Conservation (phyloP, 2,888 invertebrate species). For the Platycheirus albimanus region DNA sequence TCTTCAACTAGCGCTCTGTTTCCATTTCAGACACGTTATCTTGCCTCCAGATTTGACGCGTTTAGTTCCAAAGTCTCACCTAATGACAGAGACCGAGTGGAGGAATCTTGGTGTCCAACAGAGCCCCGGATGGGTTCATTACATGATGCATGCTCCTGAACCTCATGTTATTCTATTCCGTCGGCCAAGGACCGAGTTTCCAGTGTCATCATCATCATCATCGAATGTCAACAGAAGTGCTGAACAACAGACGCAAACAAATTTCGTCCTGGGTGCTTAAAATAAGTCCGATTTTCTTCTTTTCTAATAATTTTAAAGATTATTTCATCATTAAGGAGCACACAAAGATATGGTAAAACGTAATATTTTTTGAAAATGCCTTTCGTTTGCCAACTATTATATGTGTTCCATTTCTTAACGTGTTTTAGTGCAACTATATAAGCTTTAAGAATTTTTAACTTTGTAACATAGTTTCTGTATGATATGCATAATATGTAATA, state of each 20-base stretch:
- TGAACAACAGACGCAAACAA: slow-evolving; percentile 64
- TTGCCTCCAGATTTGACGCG: slow-evolving; percentile 93
- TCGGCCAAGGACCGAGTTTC: slow-evolving; percentile 82
- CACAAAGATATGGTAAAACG: neutral
- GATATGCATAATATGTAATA: no score
- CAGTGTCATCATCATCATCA: slow-evolving; percentile 23
- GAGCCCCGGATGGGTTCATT: slow-evolving; percentile 90
- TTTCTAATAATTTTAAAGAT: no score
- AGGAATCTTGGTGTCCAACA: slow-evolving; percentile 96
- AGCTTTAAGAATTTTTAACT: slow-evolving; percentile 13
- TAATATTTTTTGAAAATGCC: neutral
- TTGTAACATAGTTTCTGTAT: slow-evolving; percentile 26
- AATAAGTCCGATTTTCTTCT: no score
- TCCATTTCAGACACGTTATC: slow-evolving; percentile 93
- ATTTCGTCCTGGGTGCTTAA: slow-evolving; percentile 59
- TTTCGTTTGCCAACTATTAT: neutral
- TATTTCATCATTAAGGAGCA: no score
- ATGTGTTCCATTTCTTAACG: neutral
- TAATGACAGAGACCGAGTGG: slow-evolving; percentile 98
- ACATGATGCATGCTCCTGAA: slow-evolving; percentile 92
- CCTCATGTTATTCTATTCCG: slow-evolving; percentile 94
- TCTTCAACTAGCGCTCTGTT: no score
- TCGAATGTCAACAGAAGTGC: slow-evolving; percentile 20
- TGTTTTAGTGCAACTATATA: neutral
- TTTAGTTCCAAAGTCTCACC: slow-evolving; percentile 92